These are phyloP conservation scores for Hemiprocne comata DNA, from an alignment of 2,113 vertebrate species.

Conservation along the genomic window DNA sequence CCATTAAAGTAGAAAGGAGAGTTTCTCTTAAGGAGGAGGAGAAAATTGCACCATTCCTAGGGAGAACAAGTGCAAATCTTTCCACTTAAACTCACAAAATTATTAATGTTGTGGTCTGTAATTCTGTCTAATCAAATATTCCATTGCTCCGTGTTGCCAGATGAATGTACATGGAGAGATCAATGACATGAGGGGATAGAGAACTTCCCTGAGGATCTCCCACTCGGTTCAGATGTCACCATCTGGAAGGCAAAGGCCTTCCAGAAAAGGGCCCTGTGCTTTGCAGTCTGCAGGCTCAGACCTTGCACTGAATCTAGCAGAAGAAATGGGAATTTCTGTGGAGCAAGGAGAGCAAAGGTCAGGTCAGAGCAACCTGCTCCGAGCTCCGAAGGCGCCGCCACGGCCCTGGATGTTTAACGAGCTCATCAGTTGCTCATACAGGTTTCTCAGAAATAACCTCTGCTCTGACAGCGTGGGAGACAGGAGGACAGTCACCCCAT, in stretches of 20 bases:
- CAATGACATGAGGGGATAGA: background rate
- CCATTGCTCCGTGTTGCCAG: background rate
- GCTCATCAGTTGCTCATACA: background rate
- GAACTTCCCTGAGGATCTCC: background rate
- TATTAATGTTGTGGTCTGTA: background rate
- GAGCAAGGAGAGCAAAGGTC: background rate
- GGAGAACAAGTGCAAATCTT: background rate
- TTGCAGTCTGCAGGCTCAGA: background rate
- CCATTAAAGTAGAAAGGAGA: background rate
- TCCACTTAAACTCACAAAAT: background rate
- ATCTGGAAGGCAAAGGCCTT: background rate
- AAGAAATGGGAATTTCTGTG: background rate
- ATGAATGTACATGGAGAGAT: background rate
- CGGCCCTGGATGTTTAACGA: background rate
- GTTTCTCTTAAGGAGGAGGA: background rate
- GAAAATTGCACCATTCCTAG: background rate
- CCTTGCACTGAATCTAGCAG: background rate
- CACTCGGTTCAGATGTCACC: background rate
- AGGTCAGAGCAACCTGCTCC: background rate
- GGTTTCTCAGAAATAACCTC: background rate
- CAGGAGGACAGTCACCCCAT: too few relatives aligned
- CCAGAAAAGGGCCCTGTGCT: background rate
- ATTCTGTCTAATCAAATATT: background rate
- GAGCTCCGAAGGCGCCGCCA: fast-evolving
- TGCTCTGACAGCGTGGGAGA: background rate